phyloP scores from a whole-genome alignment of 2,797 vertebrate genomes.

The Serranus cabrilla region DNA sequence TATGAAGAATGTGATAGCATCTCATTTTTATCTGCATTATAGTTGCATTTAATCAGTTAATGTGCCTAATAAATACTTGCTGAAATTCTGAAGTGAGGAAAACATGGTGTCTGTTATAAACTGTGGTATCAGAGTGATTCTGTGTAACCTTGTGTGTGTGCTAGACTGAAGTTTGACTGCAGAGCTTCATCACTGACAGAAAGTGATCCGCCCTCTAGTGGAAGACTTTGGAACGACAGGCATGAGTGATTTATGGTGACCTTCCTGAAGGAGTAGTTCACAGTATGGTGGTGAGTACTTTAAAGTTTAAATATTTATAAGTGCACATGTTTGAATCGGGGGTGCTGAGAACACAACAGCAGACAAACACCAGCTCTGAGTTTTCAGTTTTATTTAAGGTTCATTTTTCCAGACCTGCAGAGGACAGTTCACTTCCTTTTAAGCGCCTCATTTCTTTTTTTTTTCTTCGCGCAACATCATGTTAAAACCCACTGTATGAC shows the following conservation, averaged over 20 bases:
- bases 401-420: conserved; percentile 98
- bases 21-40: not conserved
- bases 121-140: conserved; percentile 18
- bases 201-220: conserved; percentile 70
- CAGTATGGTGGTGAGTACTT: not conserved
- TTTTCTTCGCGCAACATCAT: conserved; percentile 86
- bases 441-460: conserved; percentile 90
- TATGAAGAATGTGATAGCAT: not conserved
- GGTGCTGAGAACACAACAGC: conserved; percentile 57
- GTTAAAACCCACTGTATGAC: conserved; percentile 85
- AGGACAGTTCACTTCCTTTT: conserved; percentile 97
- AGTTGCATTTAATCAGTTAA: not conserved
- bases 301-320: conserved; percentile 21
- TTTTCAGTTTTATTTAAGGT: conserved; percentile 99
- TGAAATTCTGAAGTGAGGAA: not conserved
- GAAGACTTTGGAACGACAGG: conserved; percentile 33
- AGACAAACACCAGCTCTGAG: conserved; percentile 85
- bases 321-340: conserved; percentile 9
- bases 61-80: not conserved
- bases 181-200: conserved; percentile 64
- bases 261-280: conserved; percentile 3
- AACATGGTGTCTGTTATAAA: not conserved
- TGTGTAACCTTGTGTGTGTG: conserved; percentile 64
- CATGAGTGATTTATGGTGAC: conserved; percentile 6
- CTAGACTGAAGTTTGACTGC: conserved; percentile 67